Evolutionary conservation across 92 coral and sea anemone species (phyloP).

Genomic region (Pocillopora grandis): DNA sequence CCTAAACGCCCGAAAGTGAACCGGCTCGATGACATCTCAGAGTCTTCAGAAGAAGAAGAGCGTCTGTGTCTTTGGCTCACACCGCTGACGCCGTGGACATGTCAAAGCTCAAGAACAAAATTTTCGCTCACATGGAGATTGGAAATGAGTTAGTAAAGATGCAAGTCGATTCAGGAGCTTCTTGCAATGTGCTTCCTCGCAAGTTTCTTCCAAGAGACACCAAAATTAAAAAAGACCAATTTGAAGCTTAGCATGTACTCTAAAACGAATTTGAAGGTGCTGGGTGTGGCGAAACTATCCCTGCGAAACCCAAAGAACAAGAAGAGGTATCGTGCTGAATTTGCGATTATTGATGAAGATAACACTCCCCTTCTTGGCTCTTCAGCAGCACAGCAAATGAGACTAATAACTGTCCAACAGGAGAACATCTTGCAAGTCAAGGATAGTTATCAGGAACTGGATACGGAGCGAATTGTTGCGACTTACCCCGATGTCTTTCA

Average conservation of each 20-base stretch:
- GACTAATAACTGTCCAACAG: slow-evolving; percentile 15
- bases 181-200: slow-evolving; percentile 45
- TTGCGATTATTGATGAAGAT: background rate
- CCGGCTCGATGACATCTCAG: slow-evolving; percentile 16
- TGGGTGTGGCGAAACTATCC: slow-evolving; percentile 24
- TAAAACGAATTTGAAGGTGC: slow-evolving; percentile 21
- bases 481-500: slow-evolving; percentile 10
- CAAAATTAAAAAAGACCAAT: slow-evolving; percentile 5
- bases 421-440: slow-evolving; percentile 3
- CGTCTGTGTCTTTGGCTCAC: slow-evolving; percentile 23
- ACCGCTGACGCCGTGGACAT: slow-evolving; percentile 3
- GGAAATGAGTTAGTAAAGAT: slow-evolving; percentile 18
- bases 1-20: slow-evolving; percentile 7
- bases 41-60: slow-evolving; percentile 14
- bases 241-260: slow-evolving; percentile 26
- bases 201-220: slow-evolving; percentile 21
- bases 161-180: slow-evolving; percentile 44
- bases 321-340: background rate
- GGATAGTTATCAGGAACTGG: background rate
- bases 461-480: slow-evolving; percentile 16
- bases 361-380: slow-evolving; percentile 22
- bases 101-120: slow-evolving; percentile 10
- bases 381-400: slow-evolving; percentile 27
- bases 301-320: too few relatives aligned
- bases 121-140: slow-evolving; percentile 22